phyloP scores from a whole-genome alignment of 1,140 invertebrate species.

The Cydia pomonella region DNA sequence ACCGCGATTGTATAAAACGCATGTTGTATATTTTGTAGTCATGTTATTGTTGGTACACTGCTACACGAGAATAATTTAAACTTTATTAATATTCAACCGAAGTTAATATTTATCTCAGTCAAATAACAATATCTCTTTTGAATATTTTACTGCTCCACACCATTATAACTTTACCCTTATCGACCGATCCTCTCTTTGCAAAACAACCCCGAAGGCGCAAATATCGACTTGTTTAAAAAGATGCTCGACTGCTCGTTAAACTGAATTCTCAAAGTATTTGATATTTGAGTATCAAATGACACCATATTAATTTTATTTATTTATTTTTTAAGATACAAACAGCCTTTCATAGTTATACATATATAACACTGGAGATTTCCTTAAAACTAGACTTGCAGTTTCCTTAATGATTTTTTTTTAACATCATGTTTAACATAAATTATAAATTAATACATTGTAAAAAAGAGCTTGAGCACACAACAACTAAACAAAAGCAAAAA shows the following conservation, averaged over 20 bases:
- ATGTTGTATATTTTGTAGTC: not conserved
- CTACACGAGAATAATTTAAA: not conserved
- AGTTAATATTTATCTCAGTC: not conserved
- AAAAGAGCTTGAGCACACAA: too few relatives aligned
- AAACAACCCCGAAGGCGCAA: not conserved
- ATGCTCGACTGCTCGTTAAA: not conserved
- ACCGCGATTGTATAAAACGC: too few relatives aligned
- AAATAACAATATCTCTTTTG: not conserved
- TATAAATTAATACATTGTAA: too few relatives aligned
- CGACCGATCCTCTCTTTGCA: not conserved
- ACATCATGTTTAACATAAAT: too few relatives aligned
- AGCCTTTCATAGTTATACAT: too few relatives aligned
- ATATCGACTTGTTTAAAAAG: slow-evolving; percentile 8
- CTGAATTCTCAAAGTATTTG: not conserved
- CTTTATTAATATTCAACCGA: not conserved
- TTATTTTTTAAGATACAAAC: too few relatives aligned
- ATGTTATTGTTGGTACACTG: too few relatives aligned
- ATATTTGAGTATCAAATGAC: not conserved
- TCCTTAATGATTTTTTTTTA: too few relatives aligned
- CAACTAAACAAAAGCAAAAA: too few relatives aligned
- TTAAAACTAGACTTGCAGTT: too few relatives aligned
- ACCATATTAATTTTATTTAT: not conserved
- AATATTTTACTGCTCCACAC: not conserved
- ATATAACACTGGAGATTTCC: too few relatives aligned
- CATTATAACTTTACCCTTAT: not conserved